A percentile compares a stretch with the other conserved stretches of the same genome.
Evolutionary conservation across 2,797 vertebrate species (phyloP).

Genomic region (Alfaro cultratus): DNA sequence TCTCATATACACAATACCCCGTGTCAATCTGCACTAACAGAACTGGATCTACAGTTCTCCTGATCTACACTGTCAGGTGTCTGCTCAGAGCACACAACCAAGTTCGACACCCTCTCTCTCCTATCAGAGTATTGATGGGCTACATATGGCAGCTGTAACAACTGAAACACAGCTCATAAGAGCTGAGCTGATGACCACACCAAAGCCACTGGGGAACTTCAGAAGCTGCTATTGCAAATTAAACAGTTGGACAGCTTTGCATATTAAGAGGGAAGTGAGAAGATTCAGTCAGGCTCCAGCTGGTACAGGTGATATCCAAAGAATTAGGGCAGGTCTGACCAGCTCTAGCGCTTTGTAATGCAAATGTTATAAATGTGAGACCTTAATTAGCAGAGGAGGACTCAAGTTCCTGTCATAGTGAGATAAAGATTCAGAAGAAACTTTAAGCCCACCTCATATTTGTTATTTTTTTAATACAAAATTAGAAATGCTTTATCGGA

Average conservation of each 20-base stretch:
- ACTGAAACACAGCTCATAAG: slow-evolving; percentile 15
- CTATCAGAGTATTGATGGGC: slow-evolving; percentile 40
- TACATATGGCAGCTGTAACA: slow-evolving; percentile 43
- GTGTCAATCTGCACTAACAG: slow-evolving; percentile 9
- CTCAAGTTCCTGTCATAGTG: slow-evolving; percentile 3
- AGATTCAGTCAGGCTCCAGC: slow-evolving; percentile 9
- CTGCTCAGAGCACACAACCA: slow-evolving; percentile 32
- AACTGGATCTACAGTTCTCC: slow-evolving; percentile 16
- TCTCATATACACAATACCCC: slow-evolving; percentile 13
- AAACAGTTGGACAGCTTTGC: slow-evolving; percentile 39
- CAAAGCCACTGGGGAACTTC: slow-evolving; percentile 25
- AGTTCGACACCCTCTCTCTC: slow-evolving; percentile 43
- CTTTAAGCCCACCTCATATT: neutral
- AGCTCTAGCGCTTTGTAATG: slow-evolving; percentile 30
- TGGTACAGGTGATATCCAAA: slow-evolving; percentile 21
- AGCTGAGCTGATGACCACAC: slow-evolving; percentile 39
- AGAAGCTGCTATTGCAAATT: slow-evolving; percentile 39
- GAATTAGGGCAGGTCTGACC: slow-evolving; percentile 15
- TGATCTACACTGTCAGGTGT: slow-evolving; percentile 44
- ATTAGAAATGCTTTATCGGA: too few relatives aligned
- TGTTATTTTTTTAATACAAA: neutral
- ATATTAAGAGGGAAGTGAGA: slow-evolving; percentile 35
- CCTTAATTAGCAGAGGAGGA: slow-evolving; percentile 10
- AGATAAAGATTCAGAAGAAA: slow-evolving; percentile 8
- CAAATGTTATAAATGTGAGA: slow-evolving; percentile 36